Base-by-base conservation (phyloP, 2,888 invertebrate genomes). In the Pandemis corylana region DNA sequence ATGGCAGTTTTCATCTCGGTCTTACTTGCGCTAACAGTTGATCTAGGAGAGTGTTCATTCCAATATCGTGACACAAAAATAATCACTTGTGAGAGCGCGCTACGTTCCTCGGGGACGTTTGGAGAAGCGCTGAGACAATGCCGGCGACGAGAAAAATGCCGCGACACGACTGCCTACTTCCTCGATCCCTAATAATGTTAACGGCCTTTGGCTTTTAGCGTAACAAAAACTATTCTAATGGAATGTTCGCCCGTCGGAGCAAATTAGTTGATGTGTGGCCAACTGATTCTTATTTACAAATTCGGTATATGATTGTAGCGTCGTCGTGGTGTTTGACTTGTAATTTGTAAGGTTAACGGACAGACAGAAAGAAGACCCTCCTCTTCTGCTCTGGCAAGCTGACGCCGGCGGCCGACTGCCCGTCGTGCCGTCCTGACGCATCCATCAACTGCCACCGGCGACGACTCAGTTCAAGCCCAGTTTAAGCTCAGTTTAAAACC, bases 381-480 rank as follows among this genome's bases (percentile, higher is more conserved):
- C 72, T 76, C 77, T 81, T 79, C 85, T 84, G 77, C 72, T 76
- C 77, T 81, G 81, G 80, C 77, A 81, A 82, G 83, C 84, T 78
- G 80, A 82, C 82, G 78, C 80, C 80, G 82, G 81, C 79, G 85
- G 70, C 66, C 66, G 73, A 65, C 61, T 66, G 68, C 46, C 85
- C 82, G 86, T 85, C 88, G 85, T 78, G 83, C 87, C 86, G 89
- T 90, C 91, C 89, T 86, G 86, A 81, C 80, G 83, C 83, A 90
- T 90, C 92, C 87, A 84, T 92, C 92, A 92, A 80, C 89, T 89
- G 93, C 90, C 92, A 90, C 83, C 80, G 84, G 81, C 84, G 89
- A 89, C 87, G 78, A 78, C 80, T 79, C 79, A 80, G 80, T 80
- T 78, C 73, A 85, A 86, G 83, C 87, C 82, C 88, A 87, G 90